phyloP scores from a whole-genome alignment of 1,140 invertebrate species.

The Micrasema minimum region DNA sequence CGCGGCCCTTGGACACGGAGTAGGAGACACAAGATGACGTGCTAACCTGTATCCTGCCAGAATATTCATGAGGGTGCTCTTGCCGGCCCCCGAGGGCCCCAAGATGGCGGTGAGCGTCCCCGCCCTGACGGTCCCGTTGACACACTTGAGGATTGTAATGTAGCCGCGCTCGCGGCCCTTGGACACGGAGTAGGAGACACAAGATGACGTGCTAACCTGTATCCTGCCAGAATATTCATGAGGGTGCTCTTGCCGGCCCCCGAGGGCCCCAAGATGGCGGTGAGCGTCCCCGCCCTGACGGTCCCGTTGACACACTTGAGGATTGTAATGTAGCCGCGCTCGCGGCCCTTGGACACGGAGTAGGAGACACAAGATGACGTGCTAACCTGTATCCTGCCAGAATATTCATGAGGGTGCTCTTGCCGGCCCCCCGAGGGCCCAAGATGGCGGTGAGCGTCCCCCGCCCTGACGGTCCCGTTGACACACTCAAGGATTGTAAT shows the following conservation, averaged over 20 bases:
- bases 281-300: constrained; percentile 81
- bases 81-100: constrained; percentile 94
- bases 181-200: constrained; percentile 87
- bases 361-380: no score
- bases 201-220: no score
- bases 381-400: constrained; percentile 92
- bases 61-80: constrained; percentile 92
- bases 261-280: constrained; percentile 94
- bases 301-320: constrained; percentile 87
- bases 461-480: constrained; percentile 82
- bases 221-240: constrained; percentile 90
- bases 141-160: constrained; percentile 84
- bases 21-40: no score
- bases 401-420: constrained; percentile 92
- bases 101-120: constrained; percentile 90
- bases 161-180: constrained; percentile 82
- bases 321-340: constrained; percentile 83
- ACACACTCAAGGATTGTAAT: constrained; percentile 87
- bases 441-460: constrained; percentile 91
- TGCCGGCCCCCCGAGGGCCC: constrained; percentile 94
- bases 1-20: constrained; percentile 85
- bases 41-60: constrained; percentile 92
- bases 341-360: constrained; percentile 84
- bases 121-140: constrained; percentile 84
- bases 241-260: constrained; percentile 94